These are phyloP conservation scores for Parotocinclus haroldoi DNA, from an alignment of 2,797 vertebrate genomes.

Conservation along the genomic window DNA sequence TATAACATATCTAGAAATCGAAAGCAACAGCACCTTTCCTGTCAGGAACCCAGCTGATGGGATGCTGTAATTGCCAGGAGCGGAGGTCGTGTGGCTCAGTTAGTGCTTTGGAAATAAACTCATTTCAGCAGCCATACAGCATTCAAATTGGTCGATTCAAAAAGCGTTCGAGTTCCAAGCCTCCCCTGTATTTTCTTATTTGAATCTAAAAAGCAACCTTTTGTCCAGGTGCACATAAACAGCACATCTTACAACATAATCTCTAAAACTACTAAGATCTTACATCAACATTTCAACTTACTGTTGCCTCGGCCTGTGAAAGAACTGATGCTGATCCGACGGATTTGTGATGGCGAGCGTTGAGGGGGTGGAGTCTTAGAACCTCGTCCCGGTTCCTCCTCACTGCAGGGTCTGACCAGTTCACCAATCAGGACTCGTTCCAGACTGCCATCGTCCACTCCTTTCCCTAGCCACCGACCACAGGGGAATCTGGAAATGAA, in stretches of 20 bases:
- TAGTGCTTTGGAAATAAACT: no score
- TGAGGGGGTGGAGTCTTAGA: conserved; percentile 91
- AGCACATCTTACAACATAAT: background rate
- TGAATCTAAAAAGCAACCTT: no score
- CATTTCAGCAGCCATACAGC: no score
- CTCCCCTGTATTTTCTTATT: no score
- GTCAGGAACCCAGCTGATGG: no score
- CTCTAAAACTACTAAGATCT: background rate
- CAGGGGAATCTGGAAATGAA: conserved; percentile 92
- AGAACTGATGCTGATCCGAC: conserved; percentile 84
- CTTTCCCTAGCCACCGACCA: conserved; percentile 92
- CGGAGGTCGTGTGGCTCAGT: no score
- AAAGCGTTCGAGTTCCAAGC: no score
- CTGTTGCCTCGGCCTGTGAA: conserved; percentile 80
- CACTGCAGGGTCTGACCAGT: conserved; percentile 75
- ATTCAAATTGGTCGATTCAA: no score
- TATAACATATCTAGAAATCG: no score
- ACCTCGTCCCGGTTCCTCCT: conserved; percentile 85
- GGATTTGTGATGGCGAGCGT: conserved; percentile 82
- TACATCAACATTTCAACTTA: conserved; percentile 58
- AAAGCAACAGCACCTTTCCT: no score
- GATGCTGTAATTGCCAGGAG: no score
- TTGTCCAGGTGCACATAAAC: no score
- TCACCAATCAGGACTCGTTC: conserved; percentile 95
- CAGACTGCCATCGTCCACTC: conserved; percentile 90